These are phyloP conservation scores for Caenorhabditis japonica DNA, from an alignment of 2,888 invertebrate genomes.

Conservation along the genomic window DNA sequence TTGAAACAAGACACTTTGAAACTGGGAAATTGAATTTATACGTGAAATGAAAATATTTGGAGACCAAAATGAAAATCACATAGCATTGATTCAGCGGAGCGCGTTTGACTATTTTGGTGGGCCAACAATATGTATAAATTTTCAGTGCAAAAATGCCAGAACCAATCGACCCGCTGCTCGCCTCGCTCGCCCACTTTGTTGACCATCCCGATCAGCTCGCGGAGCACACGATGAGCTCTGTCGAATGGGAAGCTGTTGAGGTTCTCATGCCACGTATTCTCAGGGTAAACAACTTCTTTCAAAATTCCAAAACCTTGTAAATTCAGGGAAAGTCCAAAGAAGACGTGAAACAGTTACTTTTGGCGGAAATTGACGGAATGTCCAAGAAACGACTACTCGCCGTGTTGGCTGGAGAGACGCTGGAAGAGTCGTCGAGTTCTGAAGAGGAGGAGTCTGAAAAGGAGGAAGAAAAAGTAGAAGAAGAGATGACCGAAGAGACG, in stretches of 20 bases:
- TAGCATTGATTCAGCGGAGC: no score
- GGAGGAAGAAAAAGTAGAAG: constrained; percentile 11
- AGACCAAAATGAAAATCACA: no score
- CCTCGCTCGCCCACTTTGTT: constrained; percentile 23
- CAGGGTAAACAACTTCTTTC: constrained; percentile 6
- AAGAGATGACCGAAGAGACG: constrained; percentile 10
- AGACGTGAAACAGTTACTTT: constrained; percentile 39
- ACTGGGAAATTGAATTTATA: no score
- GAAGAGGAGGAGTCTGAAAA: constrained; percentile 29
- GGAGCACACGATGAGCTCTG: constrained; percentile 38
- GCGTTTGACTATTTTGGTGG: no score
- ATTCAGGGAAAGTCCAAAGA: constrained; percentile 39
- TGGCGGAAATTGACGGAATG: constrained; percentile 50
- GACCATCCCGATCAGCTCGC: constrained; percentile 39
- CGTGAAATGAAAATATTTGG: no score
- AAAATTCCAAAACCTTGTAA: neutral
- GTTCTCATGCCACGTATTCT: constrained; percentile 41
- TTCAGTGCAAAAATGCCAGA: neutral
- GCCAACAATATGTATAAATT: no score
- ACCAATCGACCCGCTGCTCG: constrained; percentile 7
- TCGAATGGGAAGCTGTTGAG: constrained; percentile 41
- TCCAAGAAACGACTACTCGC: constrained; percentile 41
- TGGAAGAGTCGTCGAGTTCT: constrained; percentile 48
- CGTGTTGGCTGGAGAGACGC: constrained; percentile 32
- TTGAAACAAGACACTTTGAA: no score